These are phyloP conservation scores for Cydia pomonella DNA, from an alignment of 1,140 invertebrate species.

Conservation along the genomic window DNA sequence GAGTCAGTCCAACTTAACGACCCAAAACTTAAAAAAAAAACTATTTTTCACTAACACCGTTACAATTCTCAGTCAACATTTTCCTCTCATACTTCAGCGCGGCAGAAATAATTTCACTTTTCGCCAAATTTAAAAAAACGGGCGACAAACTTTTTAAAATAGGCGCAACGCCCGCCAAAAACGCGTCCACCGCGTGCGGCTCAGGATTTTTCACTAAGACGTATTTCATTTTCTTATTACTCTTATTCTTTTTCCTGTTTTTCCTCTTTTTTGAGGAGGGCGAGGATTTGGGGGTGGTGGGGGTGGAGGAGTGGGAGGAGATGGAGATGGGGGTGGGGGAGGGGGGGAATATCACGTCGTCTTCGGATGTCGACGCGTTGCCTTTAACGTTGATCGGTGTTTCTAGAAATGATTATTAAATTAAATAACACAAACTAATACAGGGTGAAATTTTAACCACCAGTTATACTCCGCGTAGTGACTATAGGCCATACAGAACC, in stretches of 20 bases:
- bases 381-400: neutral
- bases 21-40: neutral
- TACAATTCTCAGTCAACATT: constrained; percentile 9
- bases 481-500: no score
- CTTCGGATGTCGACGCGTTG: neutral
- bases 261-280: constrained; percentile 5
- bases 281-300: neutral
- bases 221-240: constrained; percentile 8
- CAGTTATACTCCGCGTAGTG: no score
- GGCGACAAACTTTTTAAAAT: constrained; percentile 19
- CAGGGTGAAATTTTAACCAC: no score
- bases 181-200: constrained; percentile 1
- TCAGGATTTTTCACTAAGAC: constrained; percentile 1
- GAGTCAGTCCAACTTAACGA: no score
- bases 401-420: neutral
- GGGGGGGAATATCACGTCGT: constrained; percentile 17
- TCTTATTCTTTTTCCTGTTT: neutral
- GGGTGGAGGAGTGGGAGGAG: neutral
- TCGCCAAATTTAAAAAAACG: constrained; percentile 1
- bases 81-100: constrained; percentile 19
- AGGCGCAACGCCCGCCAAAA: neutral
- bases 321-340: neutral
- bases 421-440: no score
- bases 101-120: neutral
- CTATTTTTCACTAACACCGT: neutral